Evolutionary conservation across 2,113 vertebrate species (phyloP).

Genomic region (Chinchilla lanigera): DNA sequence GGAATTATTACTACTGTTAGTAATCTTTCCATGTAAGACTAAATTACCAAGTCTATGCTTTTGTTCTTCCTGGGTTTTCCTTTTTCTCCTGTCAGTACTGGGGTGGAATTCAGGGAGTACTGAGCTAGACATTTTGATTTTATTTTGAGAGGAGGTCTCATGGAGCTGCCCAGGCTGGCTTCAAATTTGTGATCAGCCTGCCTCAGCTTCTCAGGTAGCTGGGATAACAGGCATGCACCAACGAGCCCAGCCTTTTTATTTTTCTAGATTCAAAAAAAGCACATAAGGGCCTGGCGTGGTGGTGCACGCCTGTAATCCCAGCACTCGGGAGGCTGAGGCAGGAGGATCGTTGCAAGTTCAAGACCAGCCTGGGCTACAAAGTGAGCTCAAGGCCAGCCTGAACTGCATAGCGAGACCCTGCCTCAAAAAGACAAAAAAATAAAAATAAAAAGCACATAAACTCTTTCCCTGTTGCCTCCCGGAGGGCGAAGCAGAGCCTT

Average conservation of each 20-base stretch:
- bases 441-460: neutral
- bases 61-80: neutral
- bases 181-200: neutral
- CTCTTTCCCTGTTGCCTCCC: neutral
- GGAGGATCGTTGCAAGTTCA: too few species aligned
- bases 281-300: too few species aligned
- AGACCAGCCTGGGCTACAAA: too few species aligned
- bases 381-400: too few species aligned
- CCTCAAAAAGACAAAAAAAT: too few species aligned
- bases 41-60: neutral
- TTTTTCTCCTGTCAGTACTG: neutral
- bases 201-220: neutral
- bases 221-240: neutral
- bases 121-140: neutral
- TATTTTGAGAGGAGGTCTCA: neutral
- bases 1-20: neutral
- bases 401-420: too few species aligned
- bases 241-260: neutral
- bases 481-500: neutral
- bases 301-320: too few species aligned
- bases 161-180: neutral
- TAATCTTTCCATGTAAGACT: neutral
- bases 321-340: too few species aligned
- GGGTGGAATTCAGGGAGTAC: neutral
- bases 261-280: neutral